Evolutionary conservation across 2,113 vertebrate species (phyloP), one percentile per base, ranked within the genome.

Genomic region (Malurus melanocephalus): DNA sequence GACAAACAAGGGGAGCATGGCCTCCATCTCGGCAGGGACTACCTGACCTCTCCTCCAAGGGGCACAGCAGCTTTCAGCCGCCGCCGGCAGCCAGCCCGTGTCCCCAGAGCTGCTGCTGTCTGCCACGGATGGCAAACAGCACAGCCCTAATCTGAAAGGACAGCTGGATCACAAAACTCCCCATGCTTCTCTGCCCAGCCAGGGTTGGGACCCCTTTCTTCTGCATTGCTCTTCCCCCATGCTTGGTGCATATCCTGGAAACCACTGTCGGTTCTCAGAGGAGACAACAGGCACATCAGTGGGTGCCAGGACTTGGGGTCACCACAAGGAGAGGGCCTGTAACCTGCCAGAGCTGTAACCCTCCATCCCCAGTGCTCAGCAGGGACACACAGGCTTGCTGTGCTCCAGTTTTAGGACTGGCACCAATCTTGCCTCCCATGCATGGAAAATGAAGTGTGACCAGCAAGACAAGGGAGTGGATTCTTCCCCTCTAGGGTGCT

Each of bases 21-120:
- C 89, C 69, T 64, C 51, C 48, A 56, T 48, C 92, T 94, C 80
- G 2, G 81, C 60, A 85, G 88, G 92, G 56, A 73, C 89, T 33
- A 43, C 82, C 85, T 89, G 94, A 92, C 87, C 92, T 83, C 92
- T 84, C 33, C 56, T 72, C 11, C 65, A 16, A 22, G 49, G 85
- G 85, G 22, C 92, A 90, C 11, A 0, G 45, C 75, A 60, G 60
- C 75, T 79, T 22, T 45, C 0, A 3, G 64, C 84, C 67, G 74
- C 85, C 8, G 9, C 57, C 33, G 1, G 64, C 75, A 57, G 88
- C 17, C 30, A 64, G 66, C 61, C 65, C 1, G 1, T 2, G 0
- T 19, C 46, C 61, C 0, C 8, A 35, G 60, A 65, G 56, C 27
- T 48, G 75, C 73, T 87, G 75, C 78, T 85, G 52, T 26, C 85